These are phyloP conservation scores for Xenopus laevis DNA, from an alignment of 2,113 vertebrate genomes.

Conservation along the genomic window DNA sequence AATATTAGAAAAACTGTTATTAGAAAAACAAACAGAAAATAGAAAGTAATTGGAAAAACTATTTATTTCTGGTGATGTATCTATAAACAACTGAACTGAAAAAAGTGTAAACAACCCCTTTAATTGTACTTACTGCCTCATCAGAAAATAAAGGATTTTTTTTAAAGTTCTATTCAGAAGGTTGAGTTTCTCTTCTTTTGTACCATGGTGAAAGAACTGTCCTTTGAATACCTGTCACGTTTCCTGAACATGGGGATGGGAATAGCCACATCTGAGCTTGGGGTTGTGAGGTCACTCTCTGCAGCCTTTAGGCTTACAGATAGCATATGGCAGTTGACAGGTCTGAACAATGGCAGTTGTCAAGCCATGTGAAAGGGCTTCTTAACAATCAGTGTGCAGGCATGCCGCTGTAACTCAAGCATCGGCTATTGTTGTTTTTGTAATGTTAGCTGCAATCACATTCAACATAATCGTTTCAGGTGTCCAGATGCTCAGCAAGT, in stretches of 20 bases:
- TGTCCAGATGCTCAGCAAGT: neutral
- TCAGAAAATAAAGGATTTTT: no score
- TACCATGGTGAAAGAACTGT: no score
- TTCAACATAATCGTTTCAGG: neutral
- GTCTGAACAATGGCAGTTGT: constrained; percentile 11
- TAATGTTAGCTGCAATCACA: neutral
- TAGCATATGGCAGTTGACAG: constrained; percentile 6
- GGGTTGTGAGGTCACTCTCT: constrained; percentile 8
- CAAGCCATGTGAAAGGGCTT: constrained; percentile 1
- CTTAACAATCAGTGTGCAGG: neutral
- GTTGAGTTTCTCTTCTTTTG: no score
- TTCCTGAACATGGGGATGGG: neutral
- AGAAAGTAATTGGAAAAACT: no score
- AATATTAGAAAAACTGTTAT: no score
- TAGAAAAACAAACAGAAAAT: no score
- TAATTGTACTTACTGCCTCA: no score
- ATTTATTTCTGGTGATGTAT: no score
- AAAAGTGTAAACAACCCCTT: no score
- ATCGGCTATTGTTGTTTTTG: constrained; percentile 6
- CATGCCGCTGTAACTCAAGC: neutral
- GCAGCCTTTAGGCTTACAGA: constrained; percentile 1
- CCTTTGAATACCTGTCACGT: no score
- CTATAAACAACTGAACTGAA: no score
- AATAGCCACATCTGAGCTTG: neutral
- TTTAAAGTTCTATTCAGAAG: no score